These are phyloP conservation scores for Euleptes europaea DNA, from an alignment of 2,113 vertebrate genomes.

Conservation along the genomic window DNA sequence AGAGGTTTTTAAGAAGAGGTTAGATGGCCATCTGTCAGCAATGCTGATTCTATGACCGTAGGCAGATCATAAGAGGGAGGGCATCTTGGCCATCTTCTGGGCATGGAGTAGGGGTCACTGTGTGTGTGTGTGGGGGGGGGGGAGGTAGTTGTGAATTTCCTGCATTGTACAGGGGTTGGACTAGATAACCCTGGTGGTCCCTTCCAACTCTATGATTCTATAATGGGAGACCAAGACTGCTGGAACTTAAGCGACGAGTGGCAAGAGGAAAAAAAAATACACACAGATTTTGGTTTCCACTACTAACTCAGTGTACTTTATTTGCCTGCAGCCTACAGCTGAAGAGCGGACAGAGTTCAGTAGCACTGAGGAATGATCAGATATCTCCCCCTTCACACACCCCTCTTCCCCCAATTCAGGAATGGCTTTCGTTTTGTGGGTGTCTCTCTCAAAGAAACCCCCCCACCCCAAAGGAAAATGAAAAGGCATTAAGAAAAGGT, in stretches of 20 bases:
- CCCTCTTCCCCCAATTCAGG: constrained; percentile 66
- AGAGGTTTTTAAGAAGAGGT: too few species aligned
- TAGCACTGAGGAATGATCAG: constrained; percentile 82
- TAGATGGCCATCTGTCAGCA: too few species aligned
- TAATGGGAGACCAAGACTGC: too few species aligned
- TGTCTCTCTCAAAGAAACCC: constrained; percentile 53
- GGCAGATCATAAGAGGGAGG: too few species aligned
- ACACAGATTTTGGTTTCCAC: constrained; percentile 71
- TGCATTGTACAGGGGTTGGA: too few species aligned
- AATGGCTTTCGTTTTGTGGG: constrained; percentile 64
- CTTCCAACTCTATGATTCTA: too few species aligned
- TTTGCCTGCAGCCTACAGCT: constrained; percentile 81
- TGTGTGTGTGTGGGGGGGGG: too few species aligned
- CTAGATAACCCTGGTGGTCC: too few species aligned
- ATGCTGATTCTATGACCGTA: too few species aligned
- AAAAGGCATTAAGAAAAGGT: constrained; percentile 65
- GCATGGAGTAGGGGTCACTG: too few species aligned
- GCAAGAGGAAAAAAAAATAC: constrained; percentile 37
- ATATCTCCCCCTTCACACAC: constrained; percentile 66
- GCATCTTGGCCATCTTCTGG: too few species aligned
- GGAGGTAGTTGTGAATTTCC: too few species aligned
- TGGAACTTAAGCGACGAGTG: not conserved
- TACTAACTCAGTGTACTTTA: constrained; percentile 81
- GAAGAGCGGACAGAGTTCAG: constrained; percentile 80
- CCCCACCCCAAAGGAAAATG: constrained; percentile 58